Evolutionary conservation across 2,888 invertebrate species (phyloP), one percentile per base, ranked within the genome.

Genomic region (Neocrepidodera transversa): DNA sequence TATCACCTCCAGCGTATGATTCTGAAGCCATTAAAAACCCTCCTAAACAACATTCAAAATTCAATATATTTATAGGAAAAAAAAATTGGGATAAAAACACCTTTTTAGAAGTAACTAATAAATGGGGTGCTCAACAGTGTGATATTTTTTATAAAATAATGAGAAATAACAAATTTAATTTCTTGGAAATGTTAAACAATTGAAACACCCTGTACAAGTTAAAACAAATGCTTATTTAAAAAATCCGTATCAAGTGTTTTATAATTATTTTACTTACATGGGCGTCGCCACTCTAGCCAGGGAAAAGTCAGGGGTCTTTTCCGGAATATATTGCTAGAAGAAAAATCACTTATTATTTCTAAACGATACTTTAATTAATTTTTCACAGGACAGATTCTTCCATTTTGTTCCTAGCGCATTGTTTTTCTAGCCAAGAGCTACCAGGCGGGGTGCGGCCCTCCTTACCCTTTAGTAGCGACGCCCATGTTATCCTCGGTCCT

Each of bases 1-100:
- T 69, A 68, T 69, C 69, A 69, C 69, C 56, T 60, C 50, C 48
- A 63, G 59, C 54, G 18, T 54, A 54, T 36, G 23, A 35, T 54
- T 54, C 45, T 54, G 36, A 54, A 54, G 40, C 45, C 13, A 5
- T 54, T 17, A 52, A 28, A 2, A n/a, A 40, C 20, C 20, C 42
- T 7, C 30, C n/a, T 30, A 23, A 23, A 7, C 26, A 23, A 7
- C 26, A n/a, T n/a, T n/a, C n/a, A n/a, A n/a, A n/a, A n/a, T n/a
- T n/a, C n/a, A n/a, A n/a, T n/a, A n/a, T n/a, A n/a, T n/a, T n/a
- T n/a, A n/a, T n/a, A n/a, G n/a, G n/a, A n/a, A n/a, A n/a, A n/a
- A n/a, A n/a, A n/a, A n/a, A n/a, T n/a, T n/a, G n/a, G n/a, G n/a
- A n/a, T n/a, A n/a, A n/a, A n/a, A n/a, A n/a, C n/a, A n/a, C n/a